Evolutionary conservation across 2,113 vertebrate genomes (phyloP).

Genomic region (Equus quagga): DNA sequence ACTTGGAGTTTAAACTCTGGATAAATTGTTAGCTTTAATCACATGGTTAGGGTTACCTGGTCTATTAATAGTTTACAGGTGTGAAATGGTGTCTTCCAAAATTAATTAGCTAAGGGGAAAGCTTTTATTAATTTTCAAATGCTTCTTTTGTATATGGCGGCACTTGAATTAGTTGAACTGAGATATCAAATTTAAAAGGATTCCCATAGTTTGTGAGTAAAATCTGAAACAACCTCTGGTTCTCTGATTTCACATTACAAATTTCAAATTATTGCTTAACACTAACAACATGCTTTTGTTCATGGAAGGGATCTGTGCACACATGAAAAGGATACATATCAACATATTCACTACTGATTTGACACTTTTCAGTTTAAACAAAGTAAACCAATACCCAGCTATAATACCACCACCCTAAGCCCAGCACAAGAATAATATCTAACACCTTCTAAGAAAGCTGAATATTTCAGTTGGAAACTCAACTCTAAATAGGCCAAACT

Average conservation of each 20-base stretch:
- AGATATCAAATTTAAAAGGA: slow-evolving; percentile 6
- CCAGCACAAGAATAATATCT: neutral
- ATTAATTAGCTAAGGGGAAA: slow-evolving; percentile 13
- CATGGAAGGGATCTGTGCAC: neutral
- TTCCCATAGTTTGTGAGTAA: neutral
- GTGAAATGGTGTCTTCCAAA: neutral
- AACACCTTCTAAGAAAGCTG: neutral
- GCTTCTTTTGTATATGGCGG: neutral
- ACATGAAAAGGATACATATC: neutral
- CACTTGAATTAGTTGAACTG: neutral
- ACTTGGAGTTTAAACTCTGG: neutral
- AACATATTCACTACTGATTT: neutral
- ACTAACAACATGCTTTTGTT: slow-evolving; percentile 6
- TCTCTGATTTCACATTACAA: neutral
- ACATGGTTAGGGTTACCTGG: neutral
- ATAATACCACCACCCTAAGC: neutral
- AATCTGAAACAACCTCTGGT: neutral
- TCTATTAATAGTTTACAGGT: slow-evolving; percentile 59
- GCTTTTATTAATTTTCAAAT: slow-evolving; percentile 60
- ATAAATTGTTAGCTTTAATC: slow-evolving; percentile 23
- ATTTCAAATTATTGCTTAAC: slow-evolving; percentile 31
- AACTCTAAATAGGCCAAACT: neutral
- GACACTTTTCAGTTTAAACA: slow-evolving; percentile 37
- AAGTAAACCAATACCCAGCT: neutral
- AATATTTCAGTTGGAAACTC: neutral